phyloP scores from a whole-genome alignment of 1,140 invertebrate species.

The Neodiprion fabricii region DNA sequence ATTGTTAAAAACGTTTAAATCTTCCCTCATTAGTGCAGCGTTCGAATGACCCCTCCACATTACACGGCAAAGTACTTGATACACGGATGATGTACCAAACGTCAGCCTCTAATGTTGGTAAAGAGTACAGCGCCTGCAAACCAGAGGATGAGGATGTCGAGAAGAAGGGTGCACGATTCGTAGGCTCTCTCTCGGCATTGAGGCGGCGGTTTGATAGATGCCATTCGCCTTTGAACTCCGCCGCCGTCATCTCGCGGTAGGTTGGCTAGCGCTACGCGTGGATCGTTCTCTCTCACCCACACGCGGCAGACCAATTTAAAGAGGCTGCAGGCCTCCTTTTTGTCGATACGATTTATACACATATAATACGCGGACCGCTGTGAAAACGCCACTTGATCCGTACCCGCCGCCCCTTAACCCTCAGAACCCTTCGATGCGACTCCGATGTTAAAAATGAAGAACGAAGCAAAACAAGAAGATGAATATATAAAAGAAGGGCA shows the following conservation, averaged over 20 bases:
- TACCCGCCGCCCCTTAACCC: neutral
- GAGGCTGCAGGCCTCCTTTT: neutral
- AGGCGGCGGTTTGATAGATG: slow-evolving; percentile 40
- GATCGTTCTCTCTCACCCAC: neutral
- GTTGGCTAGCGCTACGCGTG: slow-evolving; percentile 21
- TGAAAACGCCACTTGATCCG: slow-evolving; percentile 29
- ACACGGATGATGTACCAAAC: too few relatives aligned
- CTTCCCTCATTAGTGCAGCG: too few relatives aligned
- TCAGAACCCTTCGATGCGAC: too few relatives aligned
- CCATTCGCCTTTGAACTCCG: slow-evolving; percentile 45
- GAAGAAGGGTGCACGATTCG: neutral
- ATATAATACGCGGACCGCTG: slow-evolving; percentile 25
- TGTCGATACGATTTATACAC: neutral
- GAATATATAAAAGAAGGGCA: too few relatives aligned
- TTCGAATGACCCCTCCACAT: too few relatives aligned
- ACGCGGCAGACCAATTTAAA: neutral
- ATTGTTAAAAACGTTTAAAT: too few relatives aligned
- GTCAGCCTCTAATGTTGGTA: neutral
- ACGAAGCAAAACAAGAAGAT: too few relatives aligned
- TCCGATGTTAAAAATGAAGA: too few relatives aligned
- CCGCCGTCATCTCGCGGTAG: slow-evolving; percentile 42
- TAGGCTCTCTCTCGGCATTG: slow-evolving; percentile 17
- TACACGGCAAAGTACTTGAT: too few relatives aligned
- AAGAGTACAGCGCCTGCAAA: neutral
- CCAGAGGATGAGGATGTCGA: too few relatives aligned